phyloP scores from a whole-genome alignment of 2,113 vertebrate species.

The Camelus dromedarius region DNA sequence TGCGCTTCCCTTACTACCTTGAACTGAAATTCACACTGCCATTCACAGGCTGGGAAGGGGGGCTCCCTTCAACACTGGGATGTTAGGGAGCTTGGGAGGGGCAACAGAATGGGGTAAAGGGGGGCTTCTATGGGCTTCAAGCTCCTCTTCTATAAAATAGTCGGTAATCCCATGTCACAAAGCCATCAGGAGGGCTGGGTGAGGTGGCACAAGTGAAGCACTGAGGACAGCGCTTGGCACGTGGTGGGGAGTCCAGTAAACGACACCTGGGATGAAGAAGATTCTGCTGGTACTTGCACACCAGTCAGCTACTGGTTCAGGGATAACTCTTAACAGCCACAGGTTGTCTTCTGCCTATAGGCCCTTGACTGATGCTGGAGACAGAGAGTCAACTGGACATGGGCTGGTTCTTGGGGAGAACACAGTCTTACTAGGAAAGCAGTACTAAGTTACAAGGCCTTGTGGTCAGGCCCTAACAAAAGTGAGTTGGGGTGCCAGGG shows the following conservation, averaged over 20 bases:
- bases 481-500: not conserved
- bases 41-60: not conserved
- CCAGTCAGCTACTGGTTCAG: rapidly evolving
- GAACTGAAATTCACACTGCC: not conserved
- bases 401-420: not conserved
- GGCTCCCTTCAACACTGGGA: not conserved
- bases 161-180: not conserved
- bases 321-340: rapidly evolving
- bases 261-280: not conserved
- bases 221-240: not conserved
- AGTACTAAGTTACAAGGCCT: not conserved
- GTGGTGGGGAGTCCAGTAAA: not conserved
- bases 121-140: not conserved
- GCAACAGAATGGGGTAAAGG: not conserved
- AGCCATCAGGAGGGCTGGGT: not conserved
- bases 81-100: not conserved
- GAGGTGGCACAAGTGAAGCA: rapidly evolving
- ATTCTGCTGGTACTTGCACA: not conserved
- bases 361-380: not conserved
- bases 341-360: not conserved
- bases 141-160: not conserved
- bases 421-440: not conserved
- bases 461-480: not conserved
- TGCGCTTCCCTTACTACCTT: not conserved
- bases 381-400: not conserved